Conservation (phyloP, 2,113 vertebrate genomes). For the Callopanchax toddi region DNA sequence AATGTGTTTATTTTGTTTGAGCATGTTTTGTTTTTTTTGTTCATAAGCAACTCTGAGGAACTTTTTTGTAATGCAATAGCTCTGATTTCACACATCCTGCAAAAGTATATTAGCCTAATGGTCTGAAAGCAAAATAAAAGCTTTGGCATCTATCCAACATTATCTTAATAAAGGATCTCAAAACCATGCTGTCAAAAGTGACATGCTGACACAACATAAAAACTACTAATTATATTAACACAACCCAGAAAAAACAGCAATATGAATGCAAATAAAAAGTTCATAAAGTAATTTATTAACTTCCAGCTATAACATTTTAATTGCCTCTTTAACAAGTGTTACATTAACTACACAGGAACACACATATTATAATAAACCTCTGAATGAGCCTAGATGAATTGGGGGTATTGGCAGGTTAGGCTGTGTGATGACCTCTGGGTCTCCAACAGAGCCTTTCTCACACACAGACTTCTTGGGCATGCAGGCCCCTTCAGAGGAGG, state of each 20-base stretch:
- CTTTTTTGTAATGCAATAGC: background rate
- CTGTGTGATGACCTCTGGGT: constrained; percentile 39
- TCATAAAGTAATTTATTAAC: constrained; percentile 27
- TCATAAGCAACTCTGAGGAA: background rate
- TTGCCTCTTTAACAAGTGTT: constrained; percentile 5
- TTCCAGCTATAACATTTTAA: constrained; percentile 2
- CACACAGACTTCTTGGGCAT: constrained; percentile 63
- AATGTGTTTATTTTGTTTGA: background rate
- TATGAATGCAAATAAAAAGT: background rate
- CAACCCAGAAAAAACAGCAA: no score
- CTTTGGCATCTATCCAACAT: background rate
- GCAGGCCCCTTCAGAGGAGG: constrained; percentile 57
- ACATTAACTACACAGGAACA: constrained; percentile 13
- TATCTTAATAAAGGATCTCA: background rate
- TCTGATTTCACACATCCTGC: background rate
- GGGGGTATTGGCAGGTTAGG: constrained; percentile 19
- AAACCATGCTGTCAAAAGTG: background rate
- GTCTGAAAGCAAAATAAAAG: background rate
- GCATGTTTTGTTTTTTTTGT: background rate
- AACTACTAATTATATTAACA: background rate
- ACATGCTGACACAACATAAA: background rate
- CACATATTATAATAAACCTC: constrained; percentile 15
- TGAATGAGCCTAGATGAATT: constrained; percentile 25
- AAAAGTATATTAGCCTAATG: background rate
- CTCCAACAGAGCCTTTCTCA: constrained; percentile 62